Evolutionary conservation across 2,797 vertebrate genomes (phyloP).

Genomic region (Phalloptychus januarius): DNA sequence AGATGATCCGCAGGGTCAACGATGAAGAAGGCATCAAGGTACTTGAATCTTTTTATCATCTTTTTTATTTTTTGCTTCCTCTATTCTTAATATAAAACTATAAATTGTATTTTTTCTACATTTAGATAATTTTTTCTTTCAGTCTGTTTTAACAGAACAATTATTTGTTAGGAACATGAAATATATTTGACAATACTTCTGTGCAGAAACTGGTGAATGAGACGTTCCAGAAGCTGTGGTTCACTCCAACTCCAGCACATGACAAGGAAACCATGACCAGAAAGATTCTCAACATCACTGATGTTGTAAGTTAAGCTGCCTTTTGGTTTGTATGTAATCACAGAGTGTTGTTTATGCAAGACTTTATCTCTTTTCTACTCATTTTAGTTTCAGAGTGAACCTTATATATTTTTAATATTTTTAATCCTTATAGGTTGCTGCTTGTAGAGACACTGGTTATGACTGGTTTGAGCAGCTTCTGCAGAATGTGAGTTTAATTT

Average conservation of each 20-base stretch:
- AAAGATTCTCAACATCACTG: constrained; percentile 98
- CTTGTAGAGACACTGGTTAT: constrained; percentile 96
- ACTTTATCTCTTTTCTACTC: neutral
- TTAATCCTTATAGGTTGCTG: constrained; percentile 85
- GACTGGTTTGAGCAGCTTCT: constrained; percentile 99
- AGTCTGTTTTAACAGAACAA: neutral
- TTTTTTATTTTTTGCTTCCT: neutral
- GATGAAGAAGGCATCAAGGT: constrained; percentile 99
- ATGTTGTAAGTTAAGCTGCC: constrained; percentile 85
- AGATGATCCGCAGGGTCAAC: constrained; percentile 98
- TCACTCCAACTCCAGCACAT: constrained; percentile 92
- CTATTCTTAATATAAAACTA: neutral
- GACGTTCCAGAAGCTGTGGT: constrained; percentile 99
- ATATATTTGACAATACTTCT: neutral
- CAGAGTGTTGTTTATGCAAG: neutral
- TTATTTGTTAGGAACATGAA: neutral
- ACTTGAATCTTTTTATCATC: neutral
- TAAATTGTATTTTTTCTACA: neutral
- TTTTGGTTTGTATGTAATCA: neutral
- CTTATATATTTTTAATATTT: neutral
- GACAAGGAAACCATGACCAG: constrained; percentile 97
- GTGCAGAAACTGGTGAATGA: constrained; percentile 97
- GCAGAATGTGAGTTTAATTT: constrained; percentile 87
- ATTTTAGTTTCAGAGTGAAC: neutral
- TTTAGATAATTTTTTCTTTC: neutral